These are phyloP conservation scores for Exocentrus adspersus DNA, from an alignment of 2,888 invertebrate genomes.

Conservation along the genomic window DNA sequence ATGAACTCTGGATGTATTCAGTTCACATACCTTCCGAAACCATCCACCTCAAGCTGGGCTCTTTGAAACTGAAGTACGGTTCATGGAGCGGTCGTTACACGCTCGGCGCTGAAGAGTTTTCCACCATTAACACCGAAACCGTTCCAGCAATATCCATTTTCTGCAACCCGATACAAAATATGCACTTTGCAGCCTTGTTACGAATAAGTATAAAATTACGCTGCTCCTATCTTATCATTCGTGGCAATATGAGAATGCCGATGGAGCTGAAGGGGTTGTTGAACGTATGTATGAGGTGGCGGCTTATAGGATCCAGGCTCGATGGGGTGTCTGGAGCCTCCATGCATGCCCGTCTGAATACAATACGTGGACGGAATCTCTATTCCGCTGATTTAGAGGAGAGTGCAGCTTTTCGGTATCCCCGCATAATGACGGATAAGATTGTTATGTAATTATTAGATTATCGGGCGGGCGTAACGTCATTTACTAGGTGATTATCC, in stretches of 20 bases:
- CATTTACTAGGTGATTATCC: constrained; percentile 14
- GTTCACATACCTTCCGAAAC: background rate
- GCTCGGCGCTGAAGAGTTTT: background rate
- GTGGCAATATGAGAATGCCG: constrained; percentile 31
- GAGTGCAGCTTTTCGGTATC: constrained; percentile 28
- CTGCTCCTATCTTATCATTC: constrained; percentile 26
- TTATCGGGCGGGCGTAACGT: constrained; percentile 18
- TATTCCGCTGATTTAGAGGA: constrained; percentile 35
- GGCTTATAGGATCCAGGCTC: constrained; percentile 56
- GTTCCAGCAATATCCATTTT: constrained; percentile 12
- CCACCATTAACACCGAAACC: constrained; percentile 2
- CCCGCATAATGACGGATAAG: constrained; percentile 11
- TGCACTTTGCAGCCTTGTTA: constrained; percentile 30
- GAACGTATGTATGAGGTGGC: constrained; percentile 49
- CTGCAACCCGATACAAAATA: constrained; percentile 26
- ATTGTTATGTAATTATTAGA: constrained; percentile 18
- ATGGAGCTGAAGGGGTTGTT: constrained; percentile 44
- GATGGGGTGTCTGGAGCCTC: constrained; percentile 53
- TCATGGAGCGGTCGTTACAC: background rate
- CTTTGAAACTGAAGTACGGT: background rate
- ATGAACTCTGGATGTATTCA: background rate
- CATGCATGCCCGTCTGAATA: constrained; percentile 53
- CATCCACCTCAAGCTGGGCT: background rate
- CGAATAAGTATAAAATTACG: constrained; percentile 33
- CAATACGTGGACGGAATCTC: constrained; percentile 55